Percentiles rank a stretch among this genome's conserved stretches.
These are phyloP conservation scores for Stramonita haemastoma DNA, from an alignment of 2,888 invertebrate species.

Conservation along the genomic window DNA sequence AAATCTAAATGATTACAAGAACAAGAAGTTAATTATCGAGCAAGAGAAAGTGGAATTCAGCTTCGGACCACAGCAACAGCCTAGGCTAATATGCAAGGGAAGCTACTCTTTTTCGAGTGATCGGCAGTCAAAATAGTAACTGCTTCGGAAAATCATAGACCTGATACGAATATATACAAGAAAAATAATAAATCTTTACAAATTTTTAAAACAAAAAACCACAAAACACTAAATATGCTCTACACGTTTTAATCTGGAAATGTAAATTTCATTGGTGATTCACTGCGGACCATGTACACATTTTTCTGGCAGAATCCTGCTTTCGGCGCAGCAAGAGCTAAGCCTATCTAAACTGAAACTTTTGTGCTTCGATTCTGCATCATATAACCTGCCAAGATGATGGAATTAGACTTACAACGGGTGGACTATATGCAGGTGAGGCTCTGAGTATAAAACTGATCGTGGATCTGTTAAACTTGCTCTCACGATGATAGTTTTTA, in stretches of 20 bases:
- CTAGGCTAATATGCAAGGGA: background rate
- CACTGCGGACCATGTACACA: conserved; percentile 40
- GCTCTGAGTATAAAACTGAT: background rate
- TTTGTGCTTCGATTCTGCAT: background rate
- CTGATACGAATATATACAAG: background rate
- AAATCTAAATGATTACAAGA: too few species aligned
- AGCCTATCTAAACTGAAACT: background rate
- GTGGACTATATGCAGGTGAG: conserved; percentile 87
- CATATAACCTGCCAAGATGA: conserved; percentile 27
- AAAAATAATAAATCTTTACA: background rate
- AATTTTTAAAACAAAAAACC: background rate
- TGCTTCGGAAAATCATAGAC: background rate
- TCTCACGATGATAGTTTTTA: too few species aligned
- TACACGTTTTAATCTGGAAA: background rate
- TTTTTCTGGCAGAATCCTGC: background rate
- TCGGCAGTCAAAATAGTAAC: background rate
- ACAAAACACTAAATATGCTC: background rate
- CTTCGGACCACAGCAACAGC: too few species aligned
- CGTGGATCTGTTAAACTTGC: too few species aligned
- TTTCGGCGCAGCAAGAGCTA: background rate
- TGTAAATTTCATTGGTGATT: conserved; percentile 36
- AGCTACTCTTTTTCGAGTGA: background rate
- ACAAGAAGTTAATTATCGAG: too few species aligned
- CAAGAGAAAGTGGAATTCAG: too few species aligned
- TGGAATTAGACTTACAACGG: conserved; percentile 83